A percentile compares a stretch with the other conserved stretches of the same genome.
Evolutionary conservation across 1,140 invertebrate genomes (phyloP).

Genomic region (Calliopsis andreniformis): DNA sequence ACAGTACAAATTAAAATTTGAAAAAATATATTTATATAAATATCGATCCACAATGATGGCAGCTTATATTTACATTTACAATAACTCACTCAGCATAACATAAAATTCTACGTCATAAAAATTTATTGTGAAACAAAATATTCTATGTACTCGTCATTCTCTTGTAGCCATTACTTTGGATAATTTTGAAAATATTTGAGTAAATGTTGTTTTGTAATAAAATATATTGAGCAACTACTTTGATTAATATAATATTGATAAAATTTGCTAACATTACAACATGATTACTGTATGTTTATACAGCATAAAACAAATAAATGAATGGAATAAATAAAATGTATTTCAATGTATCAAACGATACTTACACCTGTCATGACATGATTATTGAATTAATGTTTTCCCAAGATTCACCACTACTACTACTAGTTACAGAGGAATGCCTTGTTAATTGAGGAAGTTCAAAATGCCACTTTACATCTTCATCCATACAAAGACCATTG

Average conservation of each 20-base stretch:
- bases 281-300: no score
- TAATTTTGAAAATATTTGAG: background rate
- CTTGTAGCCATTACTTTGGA: background rate
- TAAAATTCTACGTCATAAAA: background rate
- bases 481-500: constrained; percentile 48
- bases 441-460: constrained; percentile 76
- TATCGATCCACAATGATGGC: constrained; percentile 14
- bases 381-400: constrained; percentile 56
- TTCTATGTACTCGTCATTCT: no score
- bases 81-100: background rate
- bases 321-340: constrained; percentile 12
- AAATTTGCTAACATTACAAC: background rate
- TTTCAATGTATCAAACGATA: background rate
- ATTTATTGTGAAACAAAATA: background rate
- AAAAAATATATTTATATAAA: constrained; percentile 39
- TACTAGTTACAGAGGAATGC: constrained; percentile 74
- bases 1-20: constrained; percentile 22
- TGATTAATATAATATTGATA: background rate
- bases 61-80: constrained; percentile 16
- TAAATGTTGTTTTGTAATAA: constrained; percentile 6
- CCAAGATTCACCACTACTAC: constrained; percentile 66
- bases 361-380: constrained; percentile 19
- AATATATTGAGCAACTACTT: constrained; percentile 18
- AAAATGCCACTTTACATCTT: constrained; percentile 78
- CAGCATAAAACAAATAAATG: background rate